phyloP scores from a whole-genome alignment of 2,113 vertebrate species.

The Catharus minimus region DNA sequence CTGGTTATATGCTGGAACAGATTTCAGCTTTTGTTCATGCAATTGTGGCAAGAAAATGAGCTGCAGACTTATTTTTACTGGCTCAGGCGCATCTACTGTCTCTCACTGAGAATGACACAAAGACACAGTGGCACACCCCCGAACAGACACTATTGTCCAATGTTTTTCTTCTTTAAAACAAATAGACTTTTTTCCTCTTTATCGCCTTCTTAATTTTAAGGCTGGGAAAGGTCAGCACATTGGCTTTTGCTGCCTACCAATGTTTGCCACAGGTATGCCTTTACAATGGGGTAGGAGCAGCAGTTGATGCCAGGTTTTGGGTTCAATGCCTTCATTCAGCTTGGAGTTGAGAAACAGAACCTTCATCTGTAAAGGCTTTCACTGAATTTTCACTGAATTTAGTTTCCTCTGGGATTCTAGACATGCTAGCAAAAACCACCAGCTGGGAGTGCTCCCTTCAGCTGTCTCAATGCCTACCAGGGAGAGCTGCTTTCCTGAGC shows the following conservation, averaged over 20 bases:
- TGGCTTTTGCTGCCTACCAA: not conserved
- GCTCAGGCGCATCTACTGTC: not conserved
- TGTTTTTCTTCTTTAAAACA: not conserved
- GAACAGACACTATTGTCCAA: not conserved
- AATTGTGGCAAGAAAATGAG: not conserved
- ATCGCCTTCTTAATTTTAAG: not conserved
- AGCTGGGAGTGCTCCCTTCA: not conserved
- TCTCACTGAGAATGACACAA: not conserved
- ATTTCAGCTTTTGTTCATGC: not conserved
- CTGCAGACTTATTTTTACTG: constrained; percentile 7
- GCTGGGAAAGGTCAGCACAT: not conserved
- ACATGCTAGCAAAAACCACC: not conserved
- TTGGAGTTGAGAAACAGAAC: not conserved
- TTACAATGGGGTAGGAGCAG: not conserved
- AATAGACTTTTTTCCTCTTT: not conserved
- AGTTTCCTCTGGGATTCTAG: not conserved
- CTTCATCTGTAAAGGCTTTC: not conserved
- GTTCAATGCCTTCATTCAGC: not conserved
- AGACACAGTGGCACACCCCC: not conserved
- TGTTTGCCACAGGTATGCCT: not conserved
- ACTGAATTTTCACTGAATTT: not conserved
- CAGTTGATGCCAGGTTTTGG: not conserved
- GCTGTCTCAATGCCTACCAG: not conserved
- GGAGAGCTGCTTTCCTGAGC: not conserved
- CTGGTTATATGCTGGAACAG: not conserved